Conservation (phyloP, 1,140 invertebrate genomes). For the Sycophila sp. region DNA sequence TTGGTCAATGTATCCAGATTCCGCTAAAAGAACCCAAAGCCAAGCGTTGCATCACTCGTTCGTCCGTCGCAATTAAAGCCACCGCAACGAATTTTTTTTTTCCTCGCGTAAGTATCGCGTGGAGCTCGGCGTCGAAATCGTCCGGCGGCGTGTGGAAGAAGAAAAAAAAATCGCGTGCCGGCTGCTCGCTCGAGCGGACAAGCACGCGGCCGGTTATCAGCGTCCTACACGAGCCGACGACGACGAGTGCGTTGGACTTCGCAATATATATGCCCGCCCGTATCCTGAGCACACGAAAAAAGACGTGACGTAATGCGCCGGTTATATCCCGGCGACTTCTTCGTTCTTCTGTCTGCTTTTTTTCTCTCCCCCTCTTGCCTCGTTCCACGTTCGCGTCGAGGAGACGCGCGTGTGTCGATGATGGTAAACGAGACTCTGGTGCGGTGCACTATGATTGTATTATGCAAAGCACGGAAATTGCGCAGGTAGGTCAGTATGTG, state of each 20-base stretch:
- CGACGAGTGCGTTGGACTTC: no score
- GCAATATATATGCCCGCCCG: neutral
- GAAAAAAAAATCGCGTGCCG: no score
- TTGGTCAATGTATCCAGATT: no score
- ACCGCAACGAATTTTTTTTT: no score
- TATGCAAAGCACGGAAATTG: neutral
- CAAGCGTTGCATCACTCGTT: no score
- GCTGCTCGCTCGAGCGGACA: neutral
- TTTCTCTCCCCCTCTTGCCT: neutral
- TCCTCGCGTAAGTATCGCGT: neutral
- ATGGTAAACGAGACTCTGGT: neutral
- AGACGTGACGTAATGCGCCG: slow-evolving; percentile 9
- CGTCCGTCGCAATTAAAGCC: no score
- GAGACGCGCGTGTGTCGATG: neutral
- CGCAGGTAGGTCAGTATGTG: no score
- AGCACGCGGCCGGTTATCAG: neutral
- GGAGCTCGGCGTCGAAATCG: neutral
- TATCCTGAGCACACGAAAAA: slow-evolving; percentile 4
- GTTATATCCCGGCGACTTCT: neutral
- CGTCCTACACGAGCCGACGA: neutral
- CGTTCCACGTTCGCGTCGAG: neutral
- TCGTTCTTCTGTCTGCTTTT: neutral
- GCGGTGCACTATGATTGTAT: neutral
- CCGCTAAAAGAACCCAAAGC: no score
- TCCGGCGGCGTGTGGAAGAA: no score